Conservation (phyloP, 2,797 vertebrate genomes). For the Syndactyla subalaris region DNA sequence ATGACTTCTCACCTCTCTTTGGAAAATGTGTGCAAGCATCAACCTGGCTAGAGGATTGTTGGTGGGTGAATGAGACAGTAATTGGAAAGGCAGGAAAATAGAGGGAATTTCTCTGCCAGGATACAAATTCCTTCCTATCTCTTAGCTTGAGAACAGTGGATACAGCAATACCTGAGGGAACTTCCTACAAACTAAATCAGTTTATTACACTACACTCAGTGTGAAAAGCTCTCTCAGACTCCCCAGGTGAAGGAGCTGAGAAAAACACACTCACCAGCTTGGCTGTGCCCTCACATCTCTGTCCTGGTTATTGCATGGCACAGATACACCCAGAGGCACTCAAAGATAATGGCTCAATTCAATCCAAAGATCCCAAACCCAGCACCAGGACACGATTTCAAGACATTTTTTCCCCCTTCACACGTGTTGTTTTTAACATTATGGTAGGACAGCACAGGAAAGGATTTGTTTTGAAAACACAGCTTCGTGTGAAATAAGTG, state of each 20-base stretch:
- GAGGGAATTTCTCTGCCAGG: neutral
- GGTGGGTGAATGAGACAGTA: neutral
- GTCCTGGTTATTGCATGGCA: neutral
- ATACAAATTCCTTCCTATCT: neutral
- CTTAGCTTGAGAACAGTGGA: neutral
- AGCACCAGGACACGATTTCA: neutral
- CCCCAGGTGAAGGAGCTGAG: neutral
- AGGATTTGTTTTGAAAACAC: neutral
- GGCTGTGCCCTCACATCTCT: neutral
- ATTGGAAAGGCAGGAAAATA: neutral
- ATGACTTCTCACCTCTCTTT: neutral
- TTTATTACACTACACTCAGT: neutral
- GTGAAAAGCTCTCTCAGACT: neutral
- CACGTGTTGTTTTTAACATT: neutral
- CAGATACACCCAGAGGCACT: neutral
- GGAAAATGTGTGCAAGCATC: neutral
- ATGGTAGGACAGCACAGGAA: neutral
- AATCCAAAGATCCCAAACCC: neutral
- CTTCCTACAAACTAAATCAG: neutral
- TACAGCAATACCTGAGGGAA: neutral
- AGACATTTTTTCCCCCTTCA: neutral
- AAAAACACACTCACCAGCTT: neutral
- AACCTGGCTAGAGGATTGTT: neutral
- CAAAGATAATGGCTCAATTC: neutral
- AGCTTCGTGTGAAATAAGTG: neutral